Evolutionary conservation across 2,113 vertebrate genomes (phyloP), one percentile per base, ranked within the genome.

Genomic region (Sinocyclocheilus maitianheensis): DNA sequence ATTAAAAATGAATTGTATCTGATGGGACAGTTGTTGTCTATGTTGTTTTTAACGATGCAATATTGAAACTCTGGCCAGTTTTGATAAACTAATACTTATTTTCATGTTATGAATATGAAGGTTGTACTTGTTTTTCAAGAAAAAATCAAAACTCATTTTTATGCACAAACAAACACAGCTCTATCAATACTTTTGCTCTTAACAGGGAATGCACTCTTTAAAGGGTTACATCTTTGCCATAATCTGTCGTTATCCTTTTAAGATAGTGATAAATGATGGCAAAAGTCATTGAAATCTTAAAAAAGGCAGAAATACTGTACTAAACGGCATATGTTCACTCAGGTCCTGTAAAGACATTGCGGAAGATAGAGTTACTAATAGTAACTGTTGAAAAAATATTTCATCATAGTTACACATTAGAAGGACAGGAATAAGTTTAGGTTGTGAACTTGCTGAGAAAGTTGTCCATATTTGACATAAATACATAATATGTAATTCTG

Each of bases 331-430:
- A 22, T 37, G 30, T 75, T 84, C 55, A 37, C 48, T 74, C 22
- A 53, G 72, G 51, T 81, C 77, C 87, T 74, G 5, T 88, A 77
- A 88, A 88, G 55, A 6, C 85, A 83, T 83, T 34, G 30, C n/a
- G 3, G 26, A 22, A 62, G 74, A 43, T n/a, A 24, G 26, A 14
- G 18, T 78, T 62, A 37, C 46, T 48, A 37, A 83, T 43, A 51
- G 11, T 63, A 65, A 30, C 12, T 65, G 5, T 26, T 65, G 26
- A 24, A 75, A 22, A 75, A 76, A 4, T 77, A 71, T 65, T 65
- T n/a, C 16, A 11, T 53, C 26, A 58, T 80, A 46, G 77, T 75
- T 81, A 55, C 69, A 58, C 58, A 55, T 48, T 71, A 34, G 77
- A 24, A 67, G 40, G 69, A 40, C 60, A 77, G 43, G 71, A 51